Percentiles rank a stretch among this genome's conserved stretches.
Evolutionary conservation across 2,797 vertebrate genomes (phyloP).

Genomic region (Lerista edwardsae): DNA sequence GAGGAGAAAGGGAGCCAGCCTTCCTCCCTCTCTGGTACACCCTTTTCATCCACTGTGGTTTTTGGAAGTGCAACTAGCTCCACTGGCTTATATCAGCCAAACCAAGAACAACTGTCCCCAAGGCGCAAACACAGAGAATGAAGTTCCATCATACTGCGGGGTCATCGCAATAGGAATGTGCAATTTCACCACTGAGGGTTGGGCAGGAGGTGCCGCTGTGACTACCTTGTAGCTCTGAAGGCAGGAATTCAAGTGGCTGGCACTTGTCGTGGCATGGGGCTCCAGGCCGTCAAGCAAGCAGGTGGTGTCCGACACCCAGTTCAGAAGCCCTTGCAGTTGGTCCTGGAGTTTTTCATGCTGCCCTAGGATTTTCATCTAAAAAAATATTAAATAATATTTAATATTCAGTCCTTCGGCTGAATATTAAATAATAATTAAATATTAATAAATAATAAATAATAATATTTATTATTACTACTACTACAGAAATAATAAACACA

Average conservation of each 20-base stretch:
- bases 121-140: neutral
- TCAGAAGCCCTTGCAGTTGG: slow-evolving; percentile 75
- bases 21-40: too few relatives aligned
- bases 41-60: neutral
- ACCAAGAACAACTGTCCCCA: neutral
- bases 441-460: too few relatives aligned
- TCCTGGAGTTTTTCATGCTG: slow-evolving; percentile 66
- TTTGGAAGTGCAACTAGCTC: neutral
- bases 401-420: too few relatives aligned
- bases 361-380: slow-evolving; percentile 70
- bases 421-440: too few relatives aligned
- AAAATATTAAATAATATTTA: neutral
- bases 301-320: slow-evolving; percentile 65
- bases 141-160: too few relatives aligned
- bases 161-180: neutral
- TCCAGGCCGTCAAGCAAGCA: slow-evolving; percentile 74
- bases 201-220: slow-evolving; percentile 49
- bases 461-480: too few relatives aligned
- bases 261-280: neutral
- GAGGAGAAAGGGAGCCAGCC: neutral
- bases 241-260: slow-evolving; percentile 64
- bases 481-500: too few relatives aligned
- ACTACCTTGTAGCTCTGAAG: slow-evolving; percentile 82
- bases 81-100: too few relatives aligned
- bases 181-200: slow-evolving; percentile 33